Base-by-base conservation (phyloP, 2,113 vertebrate species). In the Shinisaurus crocodilurus region DNA sequence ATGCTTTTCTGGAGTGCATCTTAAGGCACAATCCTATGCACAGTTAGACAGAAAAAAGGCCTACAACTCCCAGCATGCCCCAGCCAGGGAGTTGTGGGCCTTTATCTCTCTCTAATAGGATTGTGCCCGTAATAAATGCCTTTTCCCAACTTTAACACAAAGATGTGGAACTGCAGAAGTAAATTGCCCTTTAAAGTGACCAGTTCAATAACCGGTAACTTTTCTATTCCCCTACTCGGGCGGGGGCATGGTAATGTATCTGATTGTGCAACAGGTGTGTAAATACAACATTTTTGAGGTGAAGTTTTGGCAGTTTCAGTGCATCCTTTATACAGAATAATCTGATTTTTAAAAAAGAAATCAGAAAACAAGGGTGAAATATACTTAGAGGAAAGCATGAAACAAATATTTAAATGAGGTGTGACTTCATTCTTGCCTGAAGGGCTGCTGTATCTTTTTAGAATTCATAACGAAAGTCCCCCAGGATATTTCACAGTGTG, bases 401-500 rank as follows among this genome's bases (percentile, higher is more conserved):
- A 97, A 96, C 93, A 95, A 81, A 94, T 96, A 97, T 97, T 96
- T 96, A 97, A 97, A 98, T 97, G 92, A 92, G 93, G 90, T 93
- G 95, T 93, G 94, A 94, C 92, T 97, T 94, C 89, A 92, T 95
- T 94, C 77, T 95, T 95, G 96, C 96, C 97, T 96, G 91, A 37
- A 97, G 97, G 85, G 89, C 77, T 88, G 85, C 90, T 93, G 96
- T 96, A 96, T 96, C 95, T 95, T 95, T 97, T 97, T 97, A 95
- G 94, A 91, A 97, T 97, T 97, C 95, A 97, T 97, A 96, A 97
- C 97, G 96, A 96, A 96, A 96, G 95, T 97, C 96, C 97, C 97
- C 94, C 94, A 95, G 97, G 98, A 97, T 96, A 96, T 98, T 97
- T 97, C 97, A 93, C 96, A 97, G 95, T 95, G 93, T 92, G 95